A percentile compares a stretch with the other conserved stretches of the same genome.
phyloP scores from a whole-genome alignment of 2,113 vertebrate genomes.

The Ardeotis arabs region DNA sequence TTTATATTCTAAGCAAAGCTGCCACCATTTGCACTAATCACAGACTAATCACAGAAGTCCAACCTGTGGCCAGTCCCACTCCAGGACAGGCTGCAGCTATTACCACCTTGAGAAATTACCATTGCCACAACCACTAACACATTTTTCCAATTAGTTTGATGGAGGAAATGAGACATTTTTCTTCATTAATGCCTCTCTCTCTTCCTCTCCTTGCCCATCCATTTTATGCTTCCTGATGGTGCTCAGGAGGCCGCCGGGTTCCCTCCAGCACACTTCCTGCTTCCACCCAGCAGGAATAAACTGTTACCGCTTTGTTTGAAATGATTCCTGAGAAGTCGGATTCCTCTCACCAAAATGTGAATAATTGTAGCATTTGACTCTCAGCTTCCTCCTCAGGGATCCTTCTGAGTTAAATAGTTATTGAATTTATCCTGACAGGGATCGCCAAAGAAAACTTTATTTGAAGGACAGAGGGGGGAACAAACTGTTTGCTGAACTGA shows the following conservation, averaged over 20 bases:
- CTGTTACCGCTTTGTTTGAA: conserved; percentile 18
- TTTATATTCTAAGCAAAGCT: background rate
- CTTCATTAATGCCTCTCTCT: conserved; percentile 64
- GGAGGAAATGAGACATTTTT: conserved; percentile 62
- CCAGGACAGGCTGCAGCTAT: conserved; percentile 36
- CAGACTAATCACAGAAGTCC: background rate
- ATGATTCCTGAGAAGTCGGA: conserved; percentile 35
- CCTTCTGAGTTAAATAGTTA: conserved; percentile 53
- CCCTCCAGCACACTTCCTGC: conserved; percentile 28
- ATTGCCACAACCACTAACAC: conserved; percentile 36
- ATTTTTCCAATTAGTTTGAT: conserved; percentile 62
- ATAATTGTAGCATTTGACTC: conserved; percentile 63
- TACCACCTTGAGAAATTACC: conserved; percentile 54
- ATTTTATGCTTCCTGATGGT: conserved; percentile 53
- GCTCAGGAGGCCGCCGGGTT: conserved; percentile 32
- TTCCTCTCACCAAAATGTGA: conserved; percentile 45
- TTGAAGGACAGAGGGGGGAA: conserved; percentile 37
- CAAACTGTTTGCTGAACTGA: conserved; percentile 48
- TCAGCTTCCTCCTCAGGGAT: conserved; percentile 57
- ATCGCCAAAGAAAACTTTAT: conserved; percentile 68
- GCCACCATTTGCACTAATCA: background rate
- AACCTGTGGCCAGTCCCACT: background rate
- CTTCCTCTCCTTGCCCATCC: conserved; percentile 31
- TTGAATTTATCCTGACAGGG: conserved; percentile 51
- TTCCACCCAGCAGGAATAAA: conserved; percentile 54